Conservation (phyloP, 2,888 invertebrate species). For the Cylloceria caligata region DNA sequence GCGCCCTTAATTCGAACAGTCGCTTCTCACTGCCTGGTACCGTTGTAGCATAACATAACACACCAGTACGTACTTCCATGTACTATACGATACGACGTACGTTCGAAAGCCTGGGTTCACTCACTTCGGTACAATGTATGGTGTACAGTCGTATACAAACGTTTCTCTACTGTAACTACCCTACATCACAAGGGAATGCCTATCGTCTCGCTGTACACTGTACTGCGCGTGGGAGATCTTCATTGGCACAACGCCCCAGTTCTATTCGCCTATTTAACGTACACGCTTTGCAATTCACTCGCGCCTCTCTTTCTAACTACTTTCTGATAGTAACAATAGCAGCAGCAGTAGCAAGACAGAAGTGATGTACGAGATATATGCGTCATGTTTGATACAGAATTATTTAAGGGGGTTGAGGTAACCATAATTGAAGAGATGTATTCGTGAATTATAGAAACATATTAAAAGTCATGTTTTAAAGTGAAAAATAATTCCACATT, state of each 20-base stretch:
- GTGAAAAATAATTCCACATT: too few relatives aligned
- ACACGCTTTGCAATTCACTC: slow-evolving; percentile 43
- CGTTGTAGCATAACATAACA: slow-evolving; percentile 25
- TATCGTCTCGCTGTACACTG: not conserved
- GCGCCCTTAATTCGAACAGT: slow-evolving; percentile 76
- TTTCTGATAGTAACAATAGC: slow-evolving; percentile 28
- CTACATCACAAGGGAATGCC: slow-evolving; percentile 9
- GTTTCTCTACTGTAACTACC: slow-evolving; percentile 47
- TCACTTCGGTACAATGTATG: slow-evolving; percentile 31
- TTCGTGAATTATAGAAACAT: too few relatives aligned
- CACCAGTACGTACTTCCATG: slow-evolving; percentile 7
- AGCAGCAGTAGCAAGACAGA: slow-evolving; percentile 12
- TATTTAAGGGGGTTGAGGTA: too few relatives aligned
- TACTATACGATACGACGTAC: slow-evolving; percentile 25
- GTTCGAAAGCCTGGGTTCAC: slow-evolving; percentile 57
- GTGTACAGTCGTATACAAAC: not conserved
- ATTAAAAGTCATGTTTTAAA: too few relatives aligned
- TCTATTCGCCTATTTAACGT: slow-evolving; percentile 52
- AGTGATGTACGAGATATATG: slow-evolving; percentile 31
- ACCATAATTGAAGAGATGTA: too few relatives aligned
- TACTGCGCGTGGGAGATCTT: slow-evolving; percentile 69
- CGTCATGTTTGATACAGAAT: too few relatives aligned
- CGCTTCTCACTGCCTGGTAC: slow-evolving; percentile 69
- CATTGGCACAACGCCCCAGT: slow-evolving; percentile 64
- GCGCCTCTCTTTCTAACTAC: slow-evolving; percentile 49